Base-by-base conservation (phyloP, 2,113 vertebrate genomes). In the Gobio gobio region DNA sequence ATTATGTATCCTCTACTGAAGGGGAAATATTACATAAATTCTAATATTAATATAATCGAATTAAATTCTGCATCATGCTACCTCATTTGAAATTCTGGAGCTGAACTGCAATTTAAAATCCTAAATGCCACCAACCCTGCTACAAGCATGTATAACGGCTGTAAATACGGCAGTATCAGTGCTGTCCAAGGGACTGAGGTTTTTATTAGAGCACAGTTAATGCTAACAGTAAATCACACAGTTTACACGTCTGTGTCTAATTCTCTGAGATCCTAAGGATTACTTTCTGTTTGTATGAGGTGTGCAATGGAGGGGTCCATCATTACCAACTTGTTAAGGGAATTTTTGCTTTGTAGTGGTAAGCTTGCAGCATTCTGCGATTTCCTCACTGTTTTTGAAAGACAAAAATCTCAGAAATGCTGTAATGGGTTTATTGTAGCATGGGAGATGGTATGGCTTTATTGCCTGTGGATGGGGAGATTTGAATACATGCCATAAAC, bases 211-310 rank as follows among this genome's bases (percentile, higher is more conserved):
- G 73, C 54, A 12, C n/a, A 40, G 36, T 74, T 86, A 68, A 81
- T 87, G 61, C 18, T 29, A 51, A 61, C 56, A 63, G 5, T 26
- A 56, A 83, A 47, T 47, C 66, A 73, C 33, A 20, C 13, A 51
- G 68, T 79, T 82, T 86, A 76, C 51, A 29, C 49, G 16, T 56
- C 63, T 75, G 16, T 76, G 83, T 79, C 74, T 58, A 81, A 78
- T 80, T 80, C 59, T 63, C 61, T 13, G 33, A 45, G 20, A 12
- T 77, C 26, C 47, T 78, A 58, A 20, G 40, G 9, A 51, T 40
- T n/a, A 29, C 14, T 66, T 68, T 68, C 64, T 75, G 59, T 73
- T 2, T 16, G 43, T 33, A 49, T 58, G 56, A 49, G 76, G 43
- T 72, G 0, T 59, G 40, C 45, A n/a, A 18, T 24, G 20, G 68